These are phyloP conservation scores for Acromyrmex charruanus DNA, from an alignment of 1,140 invertebrate genomes.

Conservation along the genomic window DNA sequence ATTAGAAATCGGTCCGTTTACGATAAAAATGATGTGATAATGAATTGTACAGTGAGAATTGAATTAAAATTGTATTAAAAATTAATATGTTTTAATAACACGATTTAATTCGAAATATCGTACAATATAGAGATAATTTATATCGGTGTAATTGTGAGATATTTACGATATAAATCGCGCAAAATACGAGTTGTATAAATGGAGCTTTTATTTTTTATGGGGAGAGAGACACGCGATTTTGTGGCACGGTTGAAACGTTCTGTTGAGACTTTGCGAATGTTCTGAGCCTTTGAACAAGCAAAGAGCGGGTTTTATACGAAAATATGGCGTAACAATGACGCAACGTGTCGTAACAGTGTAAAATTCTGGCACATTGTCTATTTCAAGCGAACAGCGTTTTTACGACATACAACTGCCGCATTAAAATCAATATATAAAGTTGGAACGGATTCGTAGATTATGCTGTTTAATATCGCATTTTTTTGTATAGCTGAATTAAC, in stretches of 20 bases:
- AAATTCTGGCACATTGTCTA: constrained; percentile 82
- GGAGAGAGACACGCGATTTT: not conserved
- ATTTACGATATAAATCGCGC: constrained; percentile 2
- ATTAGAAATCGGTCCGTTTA: not conserved
- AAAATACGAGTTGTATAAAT: not conserved
- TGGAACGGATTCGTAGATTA: not conserved
- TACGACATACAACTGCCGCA: constrained; percentile 14
- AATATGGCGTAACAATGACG: constrained; percentile 76
- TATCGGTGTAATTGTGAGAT: not conserved
- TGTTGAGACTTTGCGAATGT: constrained; percentile 51
- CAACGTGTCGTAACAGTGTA: constrained; percentile 77
- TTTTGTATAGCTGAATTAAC: not conserved
- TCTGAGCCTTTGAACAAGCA: constrained; percentile 72
- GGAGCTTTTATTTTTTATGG: not conserved
- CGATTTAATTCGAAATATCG: not conserved
- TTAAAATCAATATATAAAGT: constrained; percentile 51
- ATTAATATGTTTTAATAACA: not conserved
- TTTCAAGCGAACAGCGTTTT: constrained; percentile 75
- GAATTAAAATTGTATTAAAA: not conserved
- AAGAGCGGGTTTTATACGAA: constrained; percentile 80
- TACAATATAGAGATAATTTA: not conserved
- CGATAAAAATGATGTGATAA: not conserved
- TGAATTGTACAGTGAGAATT: not conserved
- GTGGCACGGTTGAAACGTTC: constrained; percentile 1
- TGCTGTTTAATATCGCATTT: not conserved